Percentiles rank a stretch among this genome's conserved stretches.
phyloP scores from a whole-genome alignment of 2,888 invertebrate genomes.

The Heliconius aoede region DNA sequence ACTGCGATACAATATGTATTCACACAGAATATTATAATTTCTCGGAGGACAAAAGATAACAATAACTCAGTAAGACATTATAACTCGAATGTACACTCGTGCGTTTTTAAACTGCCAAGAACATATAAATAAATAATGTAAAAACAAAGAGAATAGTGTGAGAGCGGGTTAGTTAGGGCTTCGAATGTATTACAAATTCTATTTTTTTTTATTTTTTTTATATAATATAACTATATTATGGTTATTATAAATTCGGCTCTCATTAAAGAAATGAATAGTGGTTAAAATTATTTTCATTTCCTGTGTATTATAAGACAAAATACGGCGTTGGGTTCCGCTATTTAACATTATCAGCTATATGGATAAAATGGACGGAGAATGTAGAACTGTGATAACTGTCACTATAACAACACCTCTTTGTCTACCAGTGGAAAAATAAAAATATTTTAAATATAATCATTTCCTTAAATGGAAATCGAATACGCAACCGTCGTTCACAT shows the following conservation, averaged over 20 bases:
- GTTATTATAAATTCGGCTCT: too few species aligned
- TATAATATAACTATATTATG: neutral
- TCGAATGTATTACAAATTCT: conserved; percentile 41
- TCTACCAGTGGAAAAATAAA: too few species aligned
- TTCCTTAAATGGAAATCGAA: neutral
- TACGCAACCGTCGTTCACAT: too few species aligned
- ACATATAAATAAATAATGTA: conserved; percentile 76
- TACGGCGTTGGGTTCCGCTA: too few species aligned
- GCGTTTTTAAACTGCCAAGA: conserved; percentile 71
- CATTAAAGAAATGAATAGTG: too few species aligned
- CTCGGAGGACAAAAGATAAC: conserved; percentile 45
- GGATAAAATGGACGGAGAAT: too few species aligned
- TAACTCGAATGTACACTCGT: conserved; percentile 52
- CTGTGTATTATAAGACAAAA: too few species aligned
- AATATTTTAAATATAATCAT: too few species aligned
- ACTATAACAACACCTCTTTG: too few species aligned
- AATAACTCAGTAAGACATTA: conserved; percentile 48
- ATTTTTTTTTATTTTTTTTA: neutral
- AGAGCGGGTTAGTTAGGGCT: conserved; percentile 48
- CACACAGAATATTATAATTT: conserved; percentile 27
- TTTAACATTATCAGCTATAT: too few species aligned
- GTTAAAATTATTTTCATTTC: too few species aligned
- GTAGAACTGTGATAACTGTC: too few species aligned
- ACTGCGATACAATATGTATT: neutral
- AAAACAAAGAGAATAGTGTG: conserved; percentile 74